Base-by-base conservation (phyloP, 2,888 invertebrate species). In the Azorinus chamasolen region DNA sequence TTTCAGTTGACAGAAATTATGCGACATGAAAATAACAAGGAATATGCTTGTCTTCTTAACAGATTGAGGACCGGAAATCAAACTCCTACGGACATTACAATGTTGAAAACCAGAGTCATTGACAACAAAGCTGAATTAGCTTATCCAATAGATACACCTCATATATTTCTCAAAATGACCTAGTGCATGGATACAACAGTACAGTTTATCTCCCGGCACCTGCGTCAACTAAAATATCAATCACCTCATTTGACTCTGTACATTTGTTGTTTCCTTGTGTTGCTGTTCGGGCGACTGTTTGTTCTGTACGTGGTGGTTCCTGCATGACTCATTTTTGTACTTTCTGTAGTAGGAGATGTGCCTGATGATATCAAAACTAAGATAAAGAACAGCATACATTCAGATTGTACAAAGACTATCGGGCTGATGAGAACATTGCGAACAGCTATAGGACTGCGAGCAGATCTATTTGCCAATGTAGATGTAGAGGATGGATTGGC, bases 401-500 rank as follows among this genome's bases (percentile, higher is more conserved):
- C 4, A 12, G 37, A 48, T 20, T 20, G 18, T n/a, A 20, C 25
- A 5, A 61, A 61, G 32, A 61, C 59, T 16, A 61, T 61, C 48
- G 59, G 59, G 32, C 24, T 32, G 8, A 20, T 48, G 14, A n/a
- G 25, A 1, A 61, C 20, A 48, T n/a, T 48, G 24, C 16, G 27
- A 27, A 61, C 48, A 10, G 76, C 65, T 12, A 39, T 76, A 22
- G 71, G 55, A 14, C 37, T 55, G 46, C 27, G 64, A 50, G 43
- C 48, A 48, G 75, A 70, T 50, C 41, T 74, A 10, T 71, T 24
- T 18, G 45, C 25, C 22, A 79, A 79, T 41, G 39, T 71, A n/a
- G 59, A 71, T 65, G 74, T 70, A 6, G 63, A 48, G 18, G 79
- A 79, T 72, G 79, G 79, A 16, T 18, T 76, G 45, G 57, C 59